Evolutionary conservation across 2,797 vertebrate genomes (phyloP).

Genomic region (Girardinus metallicus): DNA sequence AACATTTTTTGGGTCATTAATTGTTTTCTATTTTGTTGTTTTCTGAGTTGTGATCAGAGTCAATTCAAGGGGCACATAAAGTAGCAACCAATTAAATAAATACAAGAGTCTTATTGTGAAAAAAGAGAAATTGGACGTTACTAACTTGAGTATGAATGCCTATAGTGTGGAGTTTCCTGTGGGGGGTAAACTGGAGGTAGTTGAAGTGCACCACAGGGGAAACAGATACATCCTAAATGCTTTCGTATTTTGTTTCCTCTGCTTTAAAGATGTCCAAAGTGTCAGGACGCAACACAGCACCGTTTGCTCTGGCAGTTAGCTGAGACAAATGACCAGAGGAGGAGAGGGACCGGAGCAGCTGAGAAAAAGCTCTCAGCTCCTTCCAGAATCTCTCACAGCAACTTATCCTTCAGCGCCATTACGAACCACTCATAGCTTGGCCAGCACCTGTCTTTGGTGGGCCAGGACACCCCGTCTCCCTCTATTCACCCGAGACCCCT

Average conservation of each 20-base stretch:
- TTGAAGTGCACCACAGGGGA: neutral
- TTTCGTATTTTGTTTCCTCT: slow-evolving; percentile 20
- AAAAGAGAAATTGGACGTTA: neutral
- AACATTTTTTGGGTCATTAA: too few relatives aligned
- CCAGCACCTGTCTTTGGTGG: slow-evolving; percentile 73
- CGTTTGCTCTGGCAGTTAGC: slow-evolving; percentile 48
- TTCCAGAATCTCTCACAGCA: slow-evolving; percentile 54
- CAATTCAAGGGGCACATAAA: neutral
- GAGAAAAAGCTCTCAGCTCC: slow-evolving; percentile 48
- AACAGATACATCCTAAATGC: slow-evolving; percentile 35
- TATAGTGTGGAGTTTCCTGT: neutral
- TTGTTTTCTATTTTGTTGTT: too few relatives aligned
- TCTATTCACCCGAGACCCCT: neutral
- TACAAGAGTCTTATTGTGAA: neutral
- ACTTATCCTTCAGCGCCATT: slow-evolving; percentile 71
- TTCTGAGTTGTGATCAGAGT: too few relatives aligned
- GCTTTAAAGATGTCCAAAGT: slow-evolving; percentile 46
- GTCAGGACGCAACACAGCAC: slow-evolving; percentile 43
- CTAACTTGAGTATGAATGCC: neutral
- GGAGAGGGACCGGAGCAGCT: slow-evolving; percentile 24
- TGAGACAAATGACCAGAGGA: slow-evolving; percentile 52
- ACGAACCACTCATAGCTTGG: slow-evolving; percentile 68
- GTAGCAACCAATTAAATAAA: neutral
- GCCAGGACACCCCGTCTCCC: slow-evolving; percentile 29
- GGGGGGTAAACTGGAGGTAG: neutral